Base-by-base conservation (phyloP, 2,113 vertebrate genomes). In the Taurulus bubalis region DNA sequence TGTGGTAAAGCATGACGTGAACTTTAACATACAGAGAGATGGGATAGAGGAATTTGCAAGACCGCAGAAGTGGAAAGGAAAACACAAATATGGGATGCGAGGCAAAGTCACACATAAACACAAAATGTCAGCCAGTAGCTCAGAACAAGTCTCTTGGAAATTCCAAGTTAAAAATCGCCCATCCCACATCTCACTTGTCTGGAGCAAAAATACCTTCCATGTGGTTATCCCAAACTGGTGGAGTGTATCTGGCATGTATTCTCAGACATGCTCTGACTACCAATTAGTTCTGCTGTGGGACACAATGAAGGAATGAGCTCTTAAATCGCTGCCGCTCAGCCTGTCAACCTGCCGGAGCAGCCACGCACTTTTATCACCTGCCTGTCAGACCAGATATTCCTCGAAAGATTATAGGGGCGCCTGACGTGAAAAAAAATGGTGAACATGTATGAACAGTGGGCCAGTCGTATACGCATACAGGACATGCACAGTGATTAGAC, bases 251-350 rank as follows among this genome's bases (percentile, higher is more conserved):
- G 28, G 73, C 58, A 30, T 65, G 49, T 64, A 45, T 45, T 67
- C 65, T 78, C 73, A 80, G 80, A 89, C 82, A 74, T 76, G 78
- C 69, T 66, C 40, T 32, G 90, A 84, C 85, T 91, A 71, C 47
- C 82, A 87, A 93, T 89, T 78, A 87, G 77, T 71, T 83, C 75
- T 77, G 74, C 64, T 34, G 73, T 40, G 3, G 34, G 65, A 58
- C 63, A 66, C 51, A 42, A 60, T 72, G 87, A 82, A 51, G 80
- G 67, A 75, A 26, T 42, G 36, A 60, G 59, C 71, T 78, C 78
- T 80, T 18, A 70, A 75, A 70, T 69, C 24, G 2, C 59, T 15
- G 3, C 1, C 2, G 55, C 59, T 72, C 30, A 56, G 51, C 45
- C 34, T 68, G 78, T 75, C 75, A 71, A 36, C 64, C 58, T 34